Percentiles rank a stretch among this genome's conserved stretches.
Evolutionary conservation across 2,888 invertebrate genomes (phyloP).

Genomic region (Oegoconia quadripuncta): DNA sequence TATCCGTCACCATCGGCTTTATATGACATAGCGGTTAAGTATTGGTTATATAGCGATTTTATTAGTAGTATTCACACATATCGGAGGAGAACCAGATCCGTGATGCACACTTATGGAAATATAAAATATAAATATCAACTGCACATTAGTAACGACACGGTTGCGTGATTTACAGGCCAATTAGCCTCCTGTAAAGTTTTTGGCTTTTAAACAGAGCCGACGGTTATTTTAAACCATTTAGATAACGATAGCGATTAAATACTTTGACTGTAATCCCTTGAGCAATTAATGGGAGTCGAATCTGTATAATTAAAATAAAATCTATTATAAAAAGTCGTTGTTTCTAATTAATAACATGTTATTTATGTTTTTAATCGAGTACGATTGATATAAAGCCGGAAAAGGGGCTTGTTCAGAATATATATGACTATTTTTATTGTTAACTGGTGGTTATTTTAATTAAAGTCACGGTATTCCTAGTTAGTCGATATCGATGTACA

Average conservation of each 20-base stretch:
- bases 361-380: too few species aligned
- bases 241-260: not conserved
- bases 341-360: not conserved
- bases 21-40: conserved; percentile 3
- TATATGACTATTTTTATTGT: too few species aligned
- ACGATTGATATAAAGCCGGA: too few species aligned
- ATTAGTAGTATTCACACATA: not conserved
- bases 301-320: not conserved
- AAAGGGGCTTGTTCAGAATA: too few species aligned
- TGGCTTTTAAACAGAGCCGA: not conserved
- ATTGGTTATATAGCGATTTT: not conserved
- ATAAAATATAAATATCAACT: conserved; percentile 5
- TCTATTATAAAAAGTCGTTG: not conserved
- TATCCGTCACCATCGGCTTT: not conserved
- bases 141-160: conserved; percentile 9
- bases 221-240: conserved; percentile 2
- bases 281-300: not conserved
- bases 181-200: conserved; percentile 15
- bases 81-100: too few species aligned
- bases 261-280: not conserved
- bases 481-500: too few species aligned
- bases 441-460: too few species aligned
- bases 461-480: too few species aligned
- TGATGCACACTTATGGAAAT: conserved; percentile 4
- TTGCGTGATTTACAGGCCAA: conserved; percentile 19